Evolutionary conservation across 2,113 vertebrate genomes (phyloP).

Genomic region (Callipepla squamata): DNA sequence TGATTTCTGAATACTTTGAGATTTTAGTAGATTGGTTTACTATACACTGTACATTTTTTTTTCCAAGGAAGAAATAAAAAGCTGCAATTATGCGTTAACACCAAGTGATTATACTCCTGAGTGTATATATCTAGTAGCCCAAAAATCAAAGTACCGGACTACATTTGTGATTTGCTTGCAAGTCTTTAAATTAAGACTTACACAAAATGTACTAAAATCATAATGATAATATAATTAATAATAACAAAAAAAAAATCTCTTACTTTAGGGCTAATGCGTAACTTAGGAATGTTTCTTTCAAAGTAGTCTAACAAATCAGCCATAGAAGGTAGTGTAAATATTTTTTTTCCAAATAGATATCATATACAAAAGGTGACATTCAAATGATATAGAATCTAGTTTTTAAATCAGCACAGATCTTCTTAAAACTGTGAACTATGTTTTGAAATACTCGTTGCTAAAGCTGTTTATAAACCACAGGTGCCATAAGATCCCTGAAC

Average conservation of each 20-base stretch:
- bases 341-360: constrained; percentile 84
- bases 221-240: constrained; percentile 38
- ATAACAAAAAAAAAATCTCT: constrained; percentile 37
- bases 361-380: constrained; percentile 84
- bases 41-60: constrained; percentile 77
- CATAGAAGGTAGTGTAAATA: constrained; percentile 90
- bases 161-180: constrained; percentile 52
- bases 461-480: constrained; percentile 96
- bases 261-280: constrained; percentile 77
- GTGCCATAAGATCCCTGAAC: constrained; percentile 93
- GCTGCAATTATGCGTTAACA: constrained; percentile 64
- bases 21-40: constrained; percentile 76
- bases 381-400: constrained; percentile 88
- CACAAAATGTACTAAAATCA: constrained; percentile 67
- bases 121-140: constrained; percentile 73
- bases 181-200: constrained; percentile 72
- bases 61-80: constrained; percentile 65
- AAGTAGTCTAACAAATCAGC: constrained; percentile 80
- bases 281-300: constrained; percentile 81
- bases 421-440: constrained; percentile 97
- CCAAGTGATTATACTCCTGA: constrained; percentile 68
- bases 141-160: constrained; percentile 48
- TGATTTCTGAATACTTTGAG: constrained; percentile 78
- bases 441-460: constrained; percentile 90
- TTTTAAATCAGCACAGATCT: constrained; percentile 95